These are phyloP conservation scores for Eriosoma lanigerum DNA, from an alignment of 1,140 invertebrate species.

Conservation along the genomic window DNA sequence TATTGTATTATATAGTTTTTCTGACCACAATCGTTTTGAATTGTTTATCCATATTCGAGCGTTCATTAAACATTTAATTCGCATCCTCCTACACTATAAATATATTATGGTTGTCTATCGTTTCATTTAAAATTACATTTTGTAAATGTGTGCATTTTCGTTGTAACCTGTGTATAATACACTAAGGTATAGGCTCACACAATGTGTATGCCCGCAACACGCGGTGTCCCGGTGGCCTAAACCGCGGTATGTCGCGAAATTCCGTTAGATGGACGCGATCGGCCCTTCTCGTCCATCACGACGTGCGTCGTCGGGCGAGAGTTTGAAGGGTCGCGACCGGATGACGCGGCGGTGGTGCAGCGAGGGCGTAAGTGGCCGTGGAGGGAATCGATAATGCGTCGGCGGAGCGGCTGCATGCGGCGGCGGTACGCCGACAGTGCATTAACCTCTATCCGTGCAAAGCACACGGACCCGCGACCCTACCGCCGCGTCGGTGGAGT, in stretches of 20 bases:
- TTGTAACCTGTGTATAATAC: too few relatives aligned
- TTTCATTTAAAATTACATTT: too few relatives aligned
- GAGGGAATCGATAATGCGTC: slow-evolving; percentile 50
- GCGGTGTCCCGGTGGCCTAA: not conserved
- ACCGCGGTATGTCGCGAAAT: not conserved
- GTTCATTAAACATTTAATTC: too few relatives aligned
- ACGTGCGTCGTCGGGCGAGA: not conserved
- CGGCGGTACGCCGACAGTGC: slow-evolving; percentile 38
- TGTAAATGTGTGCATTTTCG: too few relatives aligned
- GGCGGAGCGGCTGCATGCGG: slow-evolving; percentile 47
- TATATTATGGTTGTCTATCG: too few relatives aligned
- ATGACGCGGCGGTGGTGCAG: not conserved
- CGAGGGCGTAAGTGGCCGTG: not conserved
- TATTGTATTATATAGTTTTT: too few relatives aligned
- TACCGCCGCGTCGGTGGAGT: not conserved
- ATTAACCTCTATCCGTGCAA: slow-evolving; percentile 34
- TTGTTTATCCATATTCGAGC: too few relatives aligned
- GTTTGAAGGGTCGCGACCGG: slow-evolving; percentile 10
- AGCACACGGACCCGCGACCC: not conserved
- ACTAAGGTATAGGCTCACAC: too few relatives aligned
- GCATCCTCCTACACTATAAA: too few relatives aligned
- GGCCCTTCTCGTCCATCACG: too few relatives aligned
- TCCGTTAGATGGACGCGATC: not conserved
- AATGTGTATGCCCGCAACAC: not conserved
- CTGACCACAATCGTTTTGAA: too few relatives aligned